A percentile compares a stretch with the other conserved stretches of the same genome.
Conservation (phyloP, 2,797 vertebrate species). For the Macropus fuliginosus region DNA sequence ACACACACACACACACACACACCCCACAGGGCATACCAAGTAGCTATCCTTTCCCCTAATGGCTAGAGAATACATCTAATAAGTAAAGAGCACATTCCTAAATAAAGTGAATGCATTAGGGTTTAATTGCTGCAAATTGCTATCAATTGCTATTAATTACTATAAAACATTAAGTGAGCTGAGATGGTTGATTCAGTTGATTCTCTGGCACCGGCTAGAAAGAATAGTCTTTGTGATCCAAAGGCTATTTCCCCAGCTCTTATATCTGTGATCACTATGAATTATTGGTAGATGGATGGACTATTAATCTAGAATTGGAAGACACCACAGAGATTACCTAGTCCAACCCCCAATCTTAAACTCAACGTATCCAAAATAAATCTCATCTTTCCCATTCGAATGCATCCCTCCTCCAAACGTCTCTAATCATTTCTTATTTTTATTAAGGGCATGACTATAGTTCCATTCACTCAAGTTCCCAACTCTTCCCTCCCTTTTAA, state of each 20-base stretch:
- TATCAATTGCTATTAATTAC: slow-evolving; percentile 41
- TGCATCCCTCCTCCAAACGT: neutral
- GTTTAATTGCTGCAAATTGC: slow-evolving; percentile 56
- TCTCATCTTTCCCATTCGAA: neutral
- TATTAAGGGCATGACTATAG: neutral
- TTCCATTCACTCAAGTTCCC: neutral
- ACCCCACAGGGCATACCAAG: neutral
- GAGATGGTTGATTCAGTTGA: slow-evolving; percentile 37
- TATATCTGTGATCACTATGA: neutral
- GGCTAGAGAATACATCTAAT: neutral
- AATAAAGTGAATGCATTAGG: slow-evolving; percentile 36
- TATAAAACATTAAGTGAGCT: slow-evolving; percentile 48
- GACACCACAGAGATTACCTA: neutral
- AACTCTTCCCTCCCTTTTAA: neutral
- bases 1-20: too few relatives aligned
- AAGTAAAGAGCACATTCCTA: slow-evolving; percentile 23
- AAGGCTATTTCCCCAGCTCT: slow-evolving; percentile 10
- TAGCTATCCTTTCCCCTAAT: neutral
- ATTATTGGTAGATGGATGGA: neutral
- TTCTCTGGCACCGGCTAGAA: slow-evolving; percentile 23
- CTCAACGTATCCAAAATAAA: neutral
- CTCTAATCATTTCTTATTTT: neutral
- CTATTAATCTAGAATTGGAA: neutral
- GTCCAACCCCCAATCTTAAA: neutral
- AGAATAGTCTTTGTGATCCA: slow-evolving; percentile 27